phyloP scores from a whole-genome alignment of 2,797 vertebrate species.

The Carduelis carduelis region DNA sequence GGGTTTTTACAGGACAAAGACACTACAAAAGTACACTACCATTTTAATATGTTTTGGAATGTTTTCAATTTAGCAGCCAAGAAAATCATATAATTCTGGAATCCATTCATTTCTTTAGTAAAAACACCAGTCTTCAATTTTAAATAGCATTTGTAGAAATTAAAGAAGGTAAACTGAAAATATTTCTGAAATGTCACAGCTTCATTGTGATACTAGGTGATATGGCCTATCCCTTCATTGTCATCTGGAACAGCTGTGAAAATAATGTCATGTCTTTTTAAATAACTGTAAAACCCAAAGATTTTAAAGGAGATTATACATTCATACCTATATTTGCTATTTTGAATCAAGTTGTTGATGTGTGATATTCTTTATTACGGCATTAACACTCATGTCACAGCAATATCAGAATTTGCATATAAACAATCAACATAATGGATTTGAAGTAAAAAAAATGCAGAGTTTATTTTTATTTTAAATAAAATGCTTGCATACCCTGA shows the following conservation, averaged over 20 bases:
- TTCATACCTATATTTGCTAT: constrained; percentile 2
- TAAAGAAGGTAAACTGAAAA: constrained; percentile 77
- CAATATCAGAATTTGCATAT: constrained; percentile 62
- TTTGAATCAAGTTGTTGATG: constrained; percentile 47
- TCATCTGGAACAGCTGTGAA: constrained; percentile 79
- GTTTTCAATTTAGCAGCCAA: constrained; percentile 60
- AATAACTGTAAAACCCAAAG: constrained; percentile 56
- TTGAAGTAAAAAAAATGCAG: constrained; percentile 17
- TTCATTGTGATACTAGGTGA: constrained; percentile 76
- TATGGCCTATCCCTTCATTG: constrained; percentile 86
- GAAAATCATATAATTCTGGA: constrained; percentile 77
- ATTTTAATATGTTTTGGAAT: constrained; percentile 61
- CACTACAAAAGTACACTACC: constrained; percentile 21
- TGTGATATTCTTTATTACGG: constrained; percentile 50
- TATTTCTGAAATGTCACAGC: constrained; percentile 86
- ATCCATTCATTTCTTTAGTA: constrained; percentile 78
- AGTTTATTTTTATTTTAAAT: constrained; percentile 57
- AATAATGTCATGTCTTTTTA: constrained; percentile 63
- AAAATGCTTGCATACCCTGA: constrained; percentile 48
- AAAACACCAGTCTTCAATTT: constrained; percentile 60
- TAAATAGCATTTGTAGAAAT: constrained; percentile 69
- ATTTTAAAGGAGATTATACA: constrained; percentile 45
- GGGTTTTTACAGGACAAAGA: constrained; percentile 6
- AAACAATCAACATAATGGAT: constrained; percentile 61
- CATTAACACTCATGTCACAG: constrained; percentile 66